Evolutionary conservation across 2,113 vertebrate species (phyloP), one percentile per base, ranked within the genome.

Genomic region (Phocoena phocoena): DNA sequence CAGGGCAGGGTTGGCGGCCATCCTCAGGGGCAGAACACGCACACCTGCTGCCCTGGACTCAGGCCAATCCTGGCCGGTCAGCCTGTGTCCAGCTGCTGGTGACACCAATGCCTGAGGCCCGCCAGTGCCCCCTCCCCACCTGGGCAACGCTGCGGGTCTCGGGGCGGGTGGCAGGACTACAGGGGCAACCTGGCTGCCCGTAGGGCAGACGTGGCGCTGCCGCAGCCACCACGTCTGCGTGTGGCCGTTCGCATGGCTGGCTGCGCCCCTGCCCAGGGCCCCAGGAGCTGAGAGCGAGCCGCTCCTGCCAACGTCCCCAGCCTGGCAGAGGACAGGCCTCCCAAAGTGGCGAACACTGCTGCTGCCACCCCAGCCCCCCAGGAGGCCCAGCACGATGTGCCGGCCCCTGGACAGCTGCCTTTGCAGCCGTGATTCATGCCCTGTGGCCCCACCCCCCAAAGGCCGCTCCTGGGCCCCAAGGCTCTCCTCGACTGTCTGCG

Each of bases 341-440:
- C 28, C 17, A 5, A 33, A 50, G 44, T 9, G 1, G 26, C 17
- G 2, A 8, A 20, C 25, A 14, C 26, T 17, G 41, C 26, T 0
- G 1, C 76, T 23, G 41, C 36, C 28, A 18, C 60, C 6, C 11
- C 31, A 15, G 62, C 44, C 44, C 26, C 3, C 3, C 20, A 1
- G 6, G 31, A 18, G 58, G 68, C 68, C 25, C 1, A 2, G 26
- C 7, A 1, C 2, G 1, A 13, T 1, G 26, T 8, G 1, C n/a
- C n/a, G 14, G 50, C 26, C 26, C 79, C 31, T 9, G 23, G 31
- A 26, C 0, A 0, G 31, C 44, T 3, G 82, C 44, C 62, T 15
- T 17, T 68, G 44, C 12, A 17, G 31, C 6, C 1, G 8, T 1
- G 13, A 67, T 9, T 18, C 21, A 6, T 33, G 31, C 62, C 41